These are phyloP conservation scores for Onychorhynchus coronatus DNA, from an alignment of 2,113 vertebrate genomes.

Conservation along the genomic window DNA sequence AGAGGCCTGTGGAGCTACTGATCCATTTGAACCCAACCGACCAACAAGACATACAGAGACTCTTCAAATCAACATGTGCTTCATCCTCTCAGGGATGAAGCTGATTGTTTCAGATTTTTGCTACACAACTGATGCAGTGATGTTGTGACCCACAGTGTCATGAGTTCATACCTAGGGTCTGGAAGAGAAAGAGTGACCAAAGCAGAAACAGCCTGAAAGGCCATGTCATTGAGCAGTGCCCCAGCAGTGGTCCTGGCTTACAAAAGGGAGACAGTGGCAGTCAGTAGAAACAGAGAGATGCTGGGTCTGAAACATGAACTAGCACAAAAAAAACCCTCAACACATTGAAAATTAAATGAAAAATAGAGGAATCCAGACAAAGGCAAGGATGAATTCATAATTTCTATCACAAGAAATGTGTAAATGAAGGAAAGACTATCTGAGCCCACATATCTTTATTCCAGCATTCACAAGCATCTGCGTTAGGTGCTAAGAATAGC, in stretches of 20 bases:
- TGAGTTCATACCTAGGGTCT: background rate
- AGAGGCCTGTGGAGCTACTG: background rate
- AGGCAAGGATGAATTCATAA: background rate
- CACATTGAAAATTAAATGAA: background rate
- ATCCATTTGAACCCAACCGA: background rate
- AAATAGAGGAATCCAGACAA: background rate
- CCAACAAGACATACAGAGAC: background rate
- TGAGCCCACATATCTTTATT: background rate
- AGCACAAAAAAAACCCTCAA: background rate
- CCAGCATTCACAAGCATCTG: background rate
- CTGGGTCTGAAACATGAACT: background rate
- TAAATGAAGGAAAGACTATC: slow-evolving; percentile 4
- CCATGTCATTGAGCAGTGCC: background rate
- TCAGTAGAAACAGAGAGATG: background rate
- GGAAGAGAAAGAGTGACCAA: background rate
- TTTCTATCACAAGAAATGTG: background rate
- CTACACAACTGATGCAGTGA: background rate
- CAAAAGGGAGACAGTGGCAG: background rate
- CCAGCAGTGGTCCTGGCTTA: background rate
- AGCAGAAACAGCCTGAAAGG: background rate
- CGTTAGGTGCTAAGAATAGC: slow-evolving; percentile 24
- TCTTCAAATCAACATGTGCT: background rate
- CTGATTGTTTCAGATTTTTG: background rate
- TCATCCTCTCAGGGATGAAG: background rate
- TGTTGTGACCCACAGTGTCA: background rate